Base-by-base conservation (phyloP, 53 echinoderm and acorn worm species). In the Echinarachnius parma region DNA sequence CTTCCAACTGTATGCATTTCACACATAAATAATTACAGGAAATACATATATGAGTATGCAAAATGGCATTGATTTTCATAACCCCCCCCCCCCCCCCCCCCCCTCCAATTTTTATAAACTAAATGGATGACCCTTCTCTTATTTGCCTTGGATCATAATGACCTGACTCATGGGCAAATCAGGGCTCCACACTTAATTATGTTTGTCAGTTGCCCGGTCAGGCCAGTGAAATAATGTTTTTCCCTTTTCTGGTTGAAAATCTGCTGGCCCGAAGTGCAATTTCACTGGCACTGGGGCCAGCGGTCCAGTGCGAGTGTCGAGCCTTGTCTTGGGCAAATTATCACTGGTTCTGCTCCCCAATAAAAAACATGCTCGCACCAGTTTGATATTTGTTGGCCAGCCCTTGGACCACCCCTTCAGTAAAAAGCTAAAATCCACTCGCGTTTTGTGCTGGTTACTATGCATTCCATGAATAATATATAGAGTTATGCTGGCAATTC, bases 271-370 rank as follows among this genome's bases (percentile, higher is more conserved):
- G 39, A 39, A 39, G 39, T 39, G 39, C 39, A 39, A 39, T 39
- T 39, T 39, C 39, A 39, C 39, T 39, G 39, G 39, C 39, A 39
- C 39, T 39, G 39, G 39, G 39, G 39, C 39, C 39, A 39, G 39
- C 39, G 39, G 39, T 39, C 39, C 39, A 39, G 39, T 39, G 39
- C 39, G 39, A 39, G 39, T 39, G 39, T 39, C 39, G 39, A 39
- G 39, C 39, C 39, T 39, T 39, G 39, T 64, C 19, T 20, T 64
- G 44, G 42, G 64, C 64, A 64, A 64, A 64, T 64, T 64, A 64
- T 64, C 64, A 64, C 39, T 64, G 64, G 39, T 64, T 64, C 64
- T 70, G 70, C 70, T 70, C 70, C 54, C 53, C 31, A 70, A 24
- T 70, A 52, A 70, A 49, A 70, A 23, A 70, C 53, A 70, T 48